phyloP scores from a whole-genome alignment of 2,888 invertebrate genomes.

The Plebejus anna region DNA sequence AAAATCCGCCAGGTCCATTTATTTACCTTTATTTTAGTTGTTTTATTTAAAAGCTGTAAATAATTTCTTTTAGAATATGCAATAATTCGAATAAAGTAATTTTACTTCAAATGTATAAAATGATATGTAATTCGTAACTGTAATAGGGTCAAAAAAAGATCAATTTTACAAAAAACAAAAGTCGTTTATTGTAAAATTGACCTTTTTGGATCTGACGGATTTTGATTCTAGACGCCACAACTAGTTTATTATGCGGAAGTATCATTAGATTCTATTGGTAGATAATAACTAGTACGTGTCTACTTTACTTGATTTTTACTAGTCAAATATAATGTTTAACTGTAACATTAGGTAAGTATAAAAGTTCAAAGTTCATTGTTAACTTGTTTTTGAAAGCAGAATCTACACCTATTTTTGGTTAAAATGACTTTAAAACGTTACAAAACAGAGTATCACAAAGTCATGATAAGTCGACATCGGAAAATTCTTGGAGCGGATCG shows the following conservation, averaged over 20 bases:
- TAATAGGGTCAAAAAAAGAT: too few species aligned
- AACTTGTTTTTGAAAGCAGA: neutral
- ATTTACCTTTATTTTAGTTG: slow-evolving; percentile 25
- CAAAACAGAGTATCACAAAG: slow-evolving; percentile 53
- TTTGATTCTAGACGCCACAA: slow-evolving; percentile 20
- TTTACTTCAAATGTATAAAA: slow-evolving; percentile 33
- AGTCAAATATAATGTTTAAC: neutral
- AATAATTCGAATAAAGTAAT: slow-evolving; percentile 31
- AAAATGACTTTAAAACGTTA: slow-evolving; percentile 43
- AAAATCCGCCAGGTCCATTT: slow-evolving; percentile 26
- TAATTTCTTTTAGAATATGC: slow-evolving; percentile 14
- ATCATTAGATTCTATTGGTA: too few species aligned
- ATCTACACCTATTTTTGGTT: slow-evolving; percentile 26
- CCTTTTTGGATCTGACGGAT: slow-evolving; percentile 31
- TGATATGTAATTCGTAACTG: slow-evolving; percentile 28
- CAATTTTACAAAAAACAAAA: too few species aligned
- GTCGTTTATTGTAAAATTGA: slow-evolving; percentile 30
- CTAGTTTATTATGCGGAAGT: too few species aligned
- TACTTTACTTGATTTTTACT: neutral
- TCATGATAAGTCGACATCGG: slow-evolving; percentile 62
- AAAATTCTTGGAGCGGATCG: slow-evolving; percentile 57
- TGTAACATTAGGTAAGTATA: neutral
- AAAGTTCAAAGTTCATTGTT: slow-evolving; percentile 12
- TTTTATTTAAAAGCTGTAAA: slow-evolving; percentile 16
- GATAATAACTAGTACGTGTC: too few species aligned